Evolutionary conservation across 1,140 invertebrate genomes (phyloP), one percentile per base, ranked within the genome.

Genomic region (Acyrthosiphon pisum): DNA sequence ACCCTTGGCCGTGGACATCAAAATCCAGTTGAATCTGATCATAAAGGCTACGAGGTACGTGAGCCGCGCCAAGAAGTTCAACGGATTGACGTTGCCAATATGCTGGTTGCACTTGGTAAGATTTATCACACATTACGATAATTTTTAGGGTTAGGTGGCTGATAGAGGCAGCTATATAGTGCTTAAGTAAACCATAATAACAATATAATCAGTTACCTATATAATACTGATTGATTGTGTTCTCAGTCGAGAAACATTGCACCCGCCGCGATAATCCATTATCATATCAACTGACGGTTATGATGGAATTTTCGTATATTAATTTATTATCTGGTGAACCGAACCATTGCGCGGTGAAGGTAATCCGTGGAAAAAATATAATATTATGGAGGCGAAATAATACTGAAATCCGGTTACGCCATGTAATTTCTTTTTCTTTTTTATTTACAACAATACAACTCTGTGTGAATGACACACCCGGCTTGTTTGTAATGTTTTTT

Each of bases 11-110:
- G 96, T 96, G 0, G 95, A 95, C 50, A 96, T 97, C 26, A 96
- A 96, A 30, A 94, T 97, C 37, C 97, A 97, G 95, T 95, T 97
- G 53, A 97, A 97, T 95, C 95, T 97, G n/a, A 95, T 97, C 6
- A 95, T 97, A 94, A 95, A 96, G 9, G 94, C 96, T 20, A 96
- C 96, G 0, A 95, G 94, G 26, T 96, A 96, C 91, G 97, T 96
- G 94, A 94, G 94, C 0, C 95, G 95, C 81, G 95, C 96, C 44
- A 94, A 94, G 6, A 95, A 95, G 26, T 97, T 97, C 94, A 96
- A 97, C 94, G 95, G 96, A 90, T 94, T 97, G 44, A 95, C 96
- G 0, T 86, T 97, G 53, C 97, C 97, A 0, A 94, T 97, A 26
- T 96, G 97, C 9, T 97, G 97, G 96, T 94, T 96, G 0, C 96